These are phyloP conservation scores for Oreochromis spilurus DNA, from an alignment of 2,113 vertebrate genomes.

Conservation along the genomic window DNA sequence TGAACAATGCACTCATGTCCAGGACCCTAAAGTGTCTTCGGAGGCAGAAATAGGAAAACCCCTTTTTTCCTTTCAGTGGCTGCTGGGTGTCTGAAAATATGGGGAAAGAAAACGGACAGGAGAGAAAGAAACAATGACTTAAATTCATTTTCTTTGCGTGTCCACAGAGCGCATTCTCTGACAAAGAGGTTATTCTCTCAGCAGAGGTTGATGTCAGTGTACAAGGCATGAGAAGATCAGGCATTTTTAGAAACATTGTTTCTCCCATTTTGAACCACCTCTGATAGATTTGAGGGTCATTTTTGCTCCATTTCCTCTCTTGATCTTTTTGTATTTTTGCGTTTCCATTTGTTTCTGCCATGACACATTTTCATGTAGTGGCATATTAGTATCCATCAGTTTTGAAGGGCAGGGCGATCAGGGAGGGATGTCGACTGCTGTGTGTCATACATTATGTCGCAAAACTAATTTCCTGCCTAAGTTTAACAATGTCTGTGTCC, in stretches of 20 bases:
- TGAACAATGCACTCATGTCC: conserved; percentile 57
- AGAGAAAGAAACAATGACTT: conserved; percentile 24
- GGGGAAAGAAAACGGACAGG: background rate
- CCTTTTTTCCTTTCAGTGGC: background rate
- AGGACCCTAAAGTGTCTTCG: conserved; percentile 15
- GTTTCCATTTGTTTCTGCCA: conserved; percentile 18
- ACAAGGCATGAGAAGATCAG: background rate
- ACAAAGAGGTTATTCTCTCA: background rate
- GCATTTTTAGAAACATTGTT: conserved; percentile 22
- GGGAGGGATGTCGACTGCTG: conserved; percentile 8
- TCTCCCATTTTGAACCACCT: background rate
- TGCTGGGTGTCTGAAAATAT: background rate
- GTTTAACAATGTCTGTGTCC: conserved; percentile 60
- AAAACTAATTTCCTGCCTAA: conserved; percentile 54
- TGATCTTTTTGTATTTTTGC: background rate
- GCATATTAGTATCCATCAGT: conserved; percentile 59
- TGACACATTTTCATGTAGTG: conserved; percentile 52
- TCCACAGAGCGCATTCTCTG: background rate
- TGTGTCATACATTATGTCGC: conserved; percentile 49
- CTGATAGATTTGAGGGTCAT: conserved; percentile 25
- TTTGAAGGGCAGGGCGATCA: conserved; percentile 63
- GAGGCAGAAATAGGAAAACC: conserved; percentile 23
- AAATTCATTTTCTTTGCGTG: conserved; percentile 1
- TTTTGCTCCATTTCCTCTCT: conserved; percentile 41
- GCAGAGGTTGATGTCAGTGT: background rate